phyloP scores from a whole-genome alignment of 1,140 invertebrate genomes.

The Idris sp. region DNA sequence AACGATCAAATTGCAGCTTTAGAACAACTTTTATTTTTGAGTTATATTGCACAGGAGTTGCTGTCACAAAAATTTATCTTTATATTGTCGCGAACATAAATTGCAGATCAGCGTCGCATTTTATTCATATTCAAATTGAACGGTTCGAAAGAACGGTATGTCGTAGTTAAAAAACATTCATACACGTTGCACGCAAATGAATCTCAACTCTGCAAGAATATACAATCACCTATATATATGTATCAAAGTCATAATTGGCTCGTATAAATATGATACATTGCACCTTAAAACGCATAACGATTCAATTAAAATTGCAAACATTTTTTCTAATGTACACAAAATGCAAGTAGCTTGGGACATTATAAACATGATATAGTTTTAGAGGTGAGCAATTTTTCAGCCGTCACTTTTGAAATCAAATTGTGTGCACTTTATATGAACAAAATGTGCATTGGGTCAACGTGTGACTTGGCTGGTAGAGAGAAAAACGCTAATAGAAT shows the following conservation, averaged over 20 bases:
- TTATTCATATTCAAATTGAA: slow-evolving; percentile 35
- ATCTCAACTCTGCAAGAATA: slow-evolving; percentile 27
- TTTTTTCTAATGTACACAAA: background rate
- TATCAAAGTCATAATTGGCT: slow-evolving; percentile 14
- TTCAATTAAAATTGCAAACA: slow-evolving; percentile 41
- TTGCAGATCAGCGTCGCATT: slow-evolving; percentile 5
- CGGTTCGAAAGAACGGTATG: slow-evolving; percentile 6
- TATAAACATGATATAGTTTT: slow-evolving; percentile 15
- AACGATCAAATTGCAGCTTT: too few species aligned
- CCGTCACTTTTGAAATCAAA: slow-evolving; percentile 42
- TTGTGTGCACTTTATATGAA: slow-evolving; percentile 42
- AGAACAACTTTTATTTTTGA: too few species aligned
- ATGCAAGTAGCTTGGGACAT: background rate
- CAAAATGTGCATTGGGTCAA: slow-evolving; percentile 45
- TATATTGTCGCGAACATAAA: slow-evolving; percentile 6
- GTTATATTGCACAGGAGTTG: too few species aligned
- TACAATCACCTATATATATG: slow-evolving; percentile 20
- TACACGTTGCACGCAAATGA: slow-evolving; percentile 3
- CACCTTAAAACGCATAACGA: slow-evolving; percentile 13
- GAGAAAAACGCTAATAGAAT: slow-evolving; percentile 74
- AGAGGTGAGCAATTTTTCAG: slow-evolving; percentile 29
- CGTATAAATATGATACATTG: slow-evolving; percentile 24
- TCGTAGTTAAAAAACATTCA: slow-evolving; percentile 7
- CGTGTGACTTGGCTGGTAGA: slow-evolving; percentile 34
- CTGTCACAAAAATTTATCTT: too few species aligned